Percentiles rank a stretch among this genome's conserved stretches.
Conservation (phyloP, 2,888 invertebrate genomes). For the Pseudeuparius sepicola region DNA sequence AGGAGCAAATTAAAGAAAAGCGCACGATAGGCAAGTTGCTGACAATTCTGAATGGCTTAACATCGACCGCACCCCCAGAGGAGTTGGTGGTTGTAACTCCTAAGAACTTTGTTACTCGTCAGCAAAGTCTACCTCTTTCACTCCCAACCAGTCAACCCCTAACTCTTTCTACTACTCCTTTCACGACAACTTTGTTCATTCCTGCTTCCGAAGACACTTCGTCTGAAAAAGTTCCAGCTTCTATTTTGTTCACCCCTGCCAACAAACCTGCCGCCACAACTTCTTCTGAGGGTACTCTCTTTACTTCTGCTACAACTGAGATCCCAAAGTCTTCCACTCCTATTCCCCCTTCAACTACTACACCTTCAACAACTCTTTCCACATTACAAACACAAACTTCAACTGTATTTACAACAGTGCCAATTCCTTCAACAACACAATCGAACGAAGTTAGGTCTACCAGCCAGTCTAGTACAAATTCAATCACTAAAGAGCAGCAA, state of each 20-base stretch:
- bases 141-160: conserved; percentile 4
- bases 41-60: conserved; percentile 38
- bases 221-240: conserved; percentile 6
- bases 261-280: conserved; percentile 9
- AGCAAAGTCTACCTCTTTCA: conserved; percentile 2
- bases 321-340: conserved; percentile 4
- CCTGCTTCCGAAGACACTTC: conserved; percentile 1
- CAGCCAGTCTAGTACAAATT: not conserved
- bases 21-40: conserved; percentile 35
- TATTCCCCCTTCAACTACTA: conserved; percentile 11
- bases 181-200: conserved; percentile 6
- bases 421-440: not conserved
- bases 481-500: no score
- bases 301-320: conserved; percentile 9
- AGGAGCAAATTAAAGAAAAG: conserved; percentile 33
- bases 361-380: conserved; percentile 5
- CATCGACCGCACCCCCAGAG: conserved; percentile 21
- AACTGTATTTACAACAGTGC: not conserved
- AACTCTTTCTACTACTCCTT: conserved; percentile 8
- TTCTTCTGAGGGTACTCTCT: conserved; percentile 14
- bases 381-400: conserved; percentile 3
- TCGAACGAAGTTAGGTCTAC: not conserved
- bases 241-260: conserved; percentile 5
- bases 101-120: conserved; percentile 23
- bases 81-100: conserved; percentile 34